Evolutionary conservation across 2,797 vertebrate genomes (phyloP), one percentile per base, ranked within the genome.

Genomic region (Emys orbicularis): DNA sequence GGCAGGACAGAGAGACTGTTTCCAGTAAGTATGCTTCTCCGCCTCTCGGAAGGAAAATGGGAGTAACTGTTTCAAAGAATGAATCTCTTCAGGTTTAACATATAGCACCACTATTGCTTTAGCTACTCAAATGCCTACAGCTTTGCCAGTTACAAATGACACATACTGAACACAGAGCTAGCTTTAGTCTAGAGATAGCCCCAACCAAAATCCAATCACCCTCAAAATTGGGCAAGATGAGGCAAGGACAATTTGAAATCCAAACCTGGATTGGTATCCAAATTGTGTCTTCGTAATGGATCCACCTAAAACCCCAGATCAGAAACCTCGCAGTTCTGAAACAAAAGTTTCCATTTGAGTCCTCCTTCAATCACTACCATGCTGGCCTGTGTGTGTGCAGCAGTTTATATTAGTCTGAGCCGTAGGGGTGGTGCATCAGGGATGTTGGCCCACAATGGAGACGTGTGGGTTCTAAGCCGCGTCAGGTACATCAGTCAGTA

Each of bases 1-100:
- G 44, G 99, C 99, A 0, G 98, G 98, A 57, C 98, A 99, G 92
- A 97, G 97, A 96, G 99, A 98, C 97, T 99, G 99, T 97, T 99
- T 99, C 98, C 99, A 99, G 99, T 99, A 97, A 98, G 99, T 99
- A 90, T 19, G 77, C 25, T 37, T 44, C 2, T 5, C 41, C 0
- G 0, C 0, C 41, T 1, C 41, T 57, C 76, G 15, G 72, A 27
- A 23, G 34, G 18, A 49, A 76, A 3, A 9, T 23, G 25, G 41
- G 21, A 79, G 25, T 9, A 11, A 19, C n/a, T 53, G n/a, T 23
- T 5, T 1, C 6, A 21, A 16, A 5, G 31, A 2, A 1, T 77
- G 27, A 16, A 15, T 44, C 41, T 31, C 74, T 49, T 29, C 25
- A 47, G 13, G 74, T 44, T 47, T 31, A 47, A 77, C 44, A 3